Evolutionary conservation across 1,140 invertebrate species (phyloP), one percentile per base, ranked within the genome.

Genomic region (Pteromalus puparum): DNA sequence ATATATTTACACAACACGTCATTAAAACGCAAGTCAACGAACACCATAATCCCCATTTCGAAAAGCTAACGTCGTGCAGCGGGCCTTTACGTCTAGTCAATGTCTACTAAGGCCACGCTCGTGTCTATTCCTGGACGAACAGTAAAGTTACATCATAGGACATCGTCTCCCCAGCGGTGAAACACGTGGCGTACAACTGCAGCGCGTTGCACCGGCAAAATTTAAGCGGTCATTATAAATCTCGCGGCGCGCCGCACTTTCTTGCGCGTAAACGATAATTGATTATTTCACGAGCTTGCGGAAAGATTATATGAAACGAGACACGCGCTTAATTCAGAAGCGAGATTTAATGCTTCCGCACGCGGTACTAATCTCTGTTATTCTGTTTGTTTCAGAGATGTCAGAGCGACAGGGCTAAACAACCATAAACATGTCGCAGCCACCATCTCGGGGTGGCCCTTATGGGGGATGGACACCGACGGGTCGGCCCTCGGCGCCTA

Each of bases 401-500:
- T 83, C 83, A 82, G 84, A 12, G 83, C 85, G 26, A 81, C 73
- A 87, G 85, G 86, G 87, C 34, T 78, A 48, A 15, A 74, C n/a
- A 70, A 76, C 72, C 86, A 89, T 38, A 88, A 84, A 87, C 85
- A 93, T 92, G 92, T 92, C 92, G 80, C 92, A 92, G 75, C 91
- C 88, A 72, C 94, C 95, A 15, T 94, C 95, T 67, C 91, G 95
- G 67, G 91, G 73, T 68, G 91, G 83, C 65, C 86, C 85, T 1
- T 88, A 87, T 24, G 76, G 93, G 38, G 92, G 89, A 10, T 90
- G 89, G 83, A 83, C 87, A 68, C 92, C 94, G 90, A 90, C 93
- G 4, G 75, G 72, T 26, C 86, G 89, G 72, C 84, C 89, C 10
- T 86, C 70, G 15, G 87, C 88, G 9, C 87, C 87, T 3, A 91